Base-by-base conservation (phyloP, 2,113 vertebrate species). In the Artemisiospiza belli region DNA sequence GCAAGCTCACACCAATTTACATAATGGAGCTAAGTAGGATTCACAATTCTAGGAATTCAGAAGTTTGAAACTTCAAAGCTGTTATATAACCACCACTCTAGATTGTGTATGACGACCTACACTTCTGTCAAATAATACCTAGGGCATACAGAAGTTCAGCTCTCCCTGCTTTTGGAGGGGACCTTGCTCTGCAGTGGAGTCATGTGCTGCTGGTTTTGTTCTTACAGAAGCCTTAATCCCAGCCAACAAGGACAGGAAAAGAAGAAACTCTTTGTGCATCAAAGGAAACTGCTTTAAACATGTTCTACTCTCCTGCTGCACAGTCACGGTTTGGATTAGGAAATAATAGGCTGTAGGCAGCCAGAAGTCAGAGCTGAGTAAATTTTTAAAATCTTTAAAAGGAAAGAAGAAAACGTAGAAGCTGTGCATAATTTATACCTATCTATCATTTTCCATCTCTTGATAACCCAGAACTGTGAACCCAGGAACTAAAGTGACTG, bases 281-380 rank as follows among this genome's bases (percentile, higher is more conserved):
- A 94, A 87, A 96, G 44, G 83, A 91, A 91, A 93, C 46, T 80
- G 12, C 39, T 95, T 81, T 92, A 80, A 92, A 83, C 62, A 25
- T 92, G 61, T 88, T 93, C 68, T 90, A 4, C 82, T 74, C 46
- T 93, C 80, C 84, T 89, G 69, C 83, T 88, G 83, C 69, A 78
- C 5, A 81, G 83, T 89, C 87, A 92, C 9, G 23, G 41, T 80
- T 95, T 94, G 78, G 90, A 95, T 96, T 94, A 95, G 76, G 77
- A 95, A 92, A 95, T 95, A 96, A 96, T 76, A 90, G 52, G 54
- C 46, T 92, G 33, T 37, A 95, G 68, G 89, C 69, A 93, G 69
- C 51, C 79, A 92, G 69, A 61, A 94, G 51, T 94, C 82, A 92
- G 79, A 88, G 66, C 82, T 90, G 78, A 94, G 89, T 86, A 86